Evolutionary conservation across 2,888 invertebrate genomes (phyloP).

Genomic region (Lasius platythorax): DNA sequence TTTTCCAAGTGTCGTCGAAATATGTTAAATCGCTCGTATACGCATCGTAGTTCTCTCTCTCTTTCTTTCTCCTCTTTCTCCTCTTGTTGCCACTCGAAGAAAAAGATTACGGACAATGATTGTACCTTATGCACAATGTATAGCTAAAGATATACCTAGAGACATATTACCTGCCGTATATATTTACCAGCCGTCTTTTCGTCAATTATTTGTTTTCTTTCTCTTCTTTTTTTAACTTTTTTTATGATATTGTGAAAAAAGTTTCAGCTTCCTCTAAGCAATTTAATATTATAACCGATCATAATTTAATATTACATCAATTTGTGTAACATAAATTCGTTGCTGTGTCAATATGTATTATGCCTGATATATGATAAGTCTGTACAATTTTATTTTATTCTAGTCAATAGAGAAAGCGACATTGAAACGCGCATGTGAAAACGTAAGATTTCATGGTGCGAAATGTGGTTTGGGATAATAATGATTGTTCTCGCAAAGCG

Average conservation of each 20-base stretch:
- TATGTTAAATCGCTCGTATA: constrained; percentile 16
- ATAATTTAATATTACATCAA: not conserved
- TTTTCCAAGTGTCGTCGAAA: constrained; percentile 44
- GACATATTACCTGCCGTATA: too few relatives aligned
- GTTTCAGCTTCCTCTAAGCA: not conserved
- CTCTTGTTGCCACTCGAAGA: not conserved
- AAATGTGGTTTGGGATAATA: constrained; percentile 36
- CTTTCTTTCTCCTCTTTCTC: not conserved
- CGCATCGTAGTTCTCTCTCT: not conserved
- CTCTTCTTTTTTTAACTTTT: not conserved
- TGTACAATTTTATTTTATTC: not conserved
- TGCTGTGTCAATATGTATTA: not conserved
- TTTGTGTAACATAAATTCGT: not conserved
- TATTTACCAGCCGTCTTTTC: not conserved
- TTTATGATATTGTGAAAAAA: not conserved
- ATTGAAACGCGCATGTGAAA: constrained; percentile 37
- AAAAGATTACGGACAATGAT: not conserved
- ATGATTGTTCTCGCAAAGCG: constrained; percentile 30
- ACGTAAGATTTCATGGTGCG: constrained; percentile 8
- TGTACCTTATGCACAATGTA: not conserved
- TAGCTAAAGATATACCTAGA: not conserved
- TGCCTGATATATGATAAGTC: not conserved
- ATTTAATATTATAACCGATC: not conserved
- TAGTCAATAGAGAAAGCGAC: constrained; percentile 32
- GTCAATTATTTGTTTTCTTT: not conserved